Base-by-base conservation (phyloP, 2,888 invertebrate species). In the Aelia acuminata region DNA sequence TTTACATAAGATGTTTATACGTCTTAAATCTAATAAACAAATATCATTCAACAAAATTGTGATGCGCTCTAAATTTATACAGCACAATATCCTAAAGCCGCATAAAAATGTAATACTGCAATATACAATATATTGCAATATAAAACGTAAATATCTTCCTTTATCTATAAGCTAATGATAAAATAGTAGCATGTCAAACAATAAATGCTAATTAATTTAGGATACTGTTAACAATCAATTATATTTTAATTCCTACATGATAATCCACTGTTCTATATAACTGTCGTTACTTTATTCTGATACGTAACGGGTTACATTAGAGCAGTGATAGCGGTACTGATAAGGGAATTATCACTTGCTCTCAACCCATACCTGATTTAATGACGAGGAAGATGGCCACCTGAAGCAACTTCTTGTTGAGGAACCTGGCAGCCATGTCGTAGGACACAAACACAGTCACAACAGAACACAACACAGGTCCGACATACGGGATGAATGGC, bases 361-460 rank as follows among this genome's bases (percentile, higher is more conserved):
- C 63, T 0, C 15, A 63, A 5, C 15, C 31, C 35, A 18, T 70
- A 70, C 63, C 63, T 70, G 63, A 70, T 70, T 70, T 70, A 35
- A 70, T 70, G 63, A 70, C 26, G 63, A 70, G 10, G 35, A 70
- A 70, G 31, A 70, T 35, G 63, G 20, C 31, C 18, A 70, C 7
- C 5, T 70, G 63, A 18, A 70, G 63, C 18, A 70, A 18, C 63
- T 35, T 35, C 5, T 4, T 35, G 31, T 35, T 70, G 31, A 70
- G 31, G 31, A 70, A 70, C 31, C 63, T 70, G 31, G 4, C 35
- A 70, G 63, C 63, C 63, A 70, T 70, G n/a, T n/a, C 20, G 63
- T 20, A 70, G 63, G 20, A 20, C 63, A 70, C 63, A 70, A 70
- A 70, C 63, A 70, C 63, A 70, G 63, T 70, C 63, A 70, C 63